Evolutionary conservation across 2,797 vertebrate species (phyloP), one percentile per base, ranked within the genome.

Genomic region (Cirrhinus molitorella): DNA sequence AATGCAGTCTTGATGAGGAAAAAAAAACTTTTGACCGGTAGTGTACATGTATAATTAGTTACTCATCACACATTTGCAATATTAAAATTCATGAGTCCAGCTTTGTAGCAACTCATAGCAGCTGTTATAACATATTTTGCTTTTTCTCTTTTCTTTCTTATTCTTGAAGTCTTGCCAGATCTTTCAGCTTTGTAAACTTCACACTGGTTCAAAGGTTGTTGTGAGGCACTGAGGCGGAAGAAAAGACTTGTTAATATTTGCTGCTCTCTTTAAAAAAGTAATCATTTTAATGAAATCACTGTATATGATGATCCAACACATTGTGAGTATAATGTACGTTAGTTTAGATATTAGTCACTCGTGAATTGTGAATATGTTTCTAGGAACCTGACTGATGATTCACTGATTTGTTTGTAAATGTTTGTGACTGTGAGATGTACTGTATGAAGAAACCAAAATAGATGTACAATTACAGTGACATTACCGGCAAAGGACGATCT

Each of bases 171-270:
- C 23, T 55, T 71, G 53, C 53, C 67, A 61, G 25, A 47, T 23
- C 1, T 2, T 72, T 81, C 19, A 71, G 25, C 68, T 71, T 61
- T 77, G 19, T 25, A 10, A 72, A 74, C 28, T 49, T 12, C 47
- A 9, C 31, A 55, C 2, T 14, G 17, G 70, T 83, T 73, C 80
- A 87, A 83, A 87, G 80, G 84, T 87, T 66, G 3, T 31, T 51
- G 31, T 53, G 40, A 79, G 17, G 71, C 31, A 13, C 16, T 17
- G 28, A 34, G 49, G 51, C 65, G 47, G 23, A 25, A 19, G 53
- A 40, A 14, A 28, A 51, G 21, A 23, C 55, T n/a, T 79, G 76
- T 83, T 80, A 75, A 74, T 80, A n/a, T 79, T 25, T 83, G 5
- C 28, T 53, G 65, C 16, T 47, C 21, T 65, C 10, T 19, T 61